Conservation (phyloP, 2,888 invertebrate genomes). For the Spatulosminthurus flaviceps region DNA sequence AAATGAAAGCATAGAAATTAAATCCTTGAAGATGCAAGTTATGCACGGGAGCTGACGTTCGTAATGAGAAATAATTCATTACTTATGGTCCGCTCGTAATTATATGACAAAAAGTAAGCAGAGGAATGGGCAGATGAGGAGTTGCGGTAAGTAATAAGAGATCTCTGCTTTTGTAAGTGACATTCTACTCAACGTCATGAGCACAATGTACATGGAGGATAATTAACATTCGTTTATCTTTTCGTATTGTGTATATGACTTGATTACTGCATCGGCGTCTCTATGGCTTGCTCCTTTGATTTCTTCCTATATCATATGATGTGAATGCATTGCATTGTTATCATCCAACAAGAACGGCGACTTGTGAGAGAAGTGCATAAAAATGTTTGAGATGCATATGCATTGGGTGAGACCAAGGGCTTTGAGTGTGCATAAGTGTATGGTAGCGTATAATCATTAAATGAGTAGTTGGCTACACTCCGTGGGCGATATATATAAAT, state of each 20-base stretch:
- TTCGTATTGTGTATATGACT: slow-evolving; percentile 3
- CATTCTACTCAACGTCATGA: not conserved
- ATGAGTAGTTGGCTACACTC: too few species aligned
- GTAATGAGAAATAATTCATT: slow-evolving; percentile 13
- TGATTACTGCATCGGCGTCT: not conserved
- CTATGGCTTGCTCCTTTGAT: slow-evolving; percentile 7
- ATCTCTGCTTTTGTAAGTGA: slow-evolving; percentile 18
- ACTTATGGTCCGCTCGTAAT: not conserved
- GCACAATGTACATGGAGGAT: not conserved
- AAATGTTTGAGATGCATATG: too few species aligned
- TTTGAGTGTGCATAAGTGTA: too few species aligned
- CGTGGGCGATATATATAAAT: too few species aligned
- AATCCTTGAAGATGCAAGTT: slow-evolving; percentile 12
- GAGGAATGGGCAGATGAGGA: not conserved
- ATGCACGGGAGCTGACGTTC: slow-evolving; percentile 1
- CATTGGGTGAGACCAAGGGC: too few species aligned
- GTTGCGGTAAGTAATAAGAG: not conserved
- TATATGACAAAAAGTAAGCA: not conserved
- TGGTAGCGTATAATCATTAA: too few species aligned
- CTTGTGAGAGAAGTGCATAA: too few species aligned
- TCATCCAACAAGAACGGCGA: too few species aligned
- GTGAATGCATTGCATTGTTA: not conserved
- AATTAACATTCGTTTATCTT: slow-evolving; percentile 28
- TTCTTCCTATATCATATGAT: not conserved
- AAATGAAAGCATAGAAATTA: slow-evolving; percentile 3